Base-by-base conservation (phyloP, 2,888 invertebrate genomes). In the Choristoneura rosaceana region DNA sequence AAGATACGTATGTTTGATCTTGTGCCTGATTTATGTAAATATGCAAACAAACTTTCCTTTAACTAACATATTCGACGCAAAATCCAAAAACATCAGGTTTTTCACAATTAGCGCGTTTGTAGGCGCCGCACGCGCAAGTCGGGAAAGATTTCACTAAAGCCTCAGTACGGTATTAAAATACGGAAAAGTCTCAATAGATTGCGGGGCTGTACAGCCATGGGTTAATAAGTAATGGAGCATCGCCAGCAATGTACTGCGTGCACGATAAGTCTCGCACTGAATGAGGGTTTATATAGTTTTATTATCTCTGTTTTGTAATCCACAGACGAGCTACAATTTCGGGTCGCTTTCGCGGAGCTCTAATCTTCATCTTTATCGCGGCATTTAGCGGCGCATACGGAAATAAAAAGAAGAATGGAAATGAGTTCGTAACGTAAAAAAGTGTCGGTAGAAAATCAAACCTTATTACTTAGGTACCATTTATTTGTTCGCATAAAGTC, bases 301-400 rank as follows among this genome's bases (percentile, higher is more conserved):
- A 64, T 64, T 64, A 62, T 41, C 38, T 41, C 15, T 12, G 64
- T 50, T 64, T 64, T 52, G 43, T 59, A 60, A 34, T 25, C 65
- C 4, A 10, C 50, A 12, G 43, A 60, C 67, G 71, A 17, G 15
- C 62, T 60, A 25, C 55, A 12, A 25, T 60, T 71, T 70, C 58
- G 58, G 38, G 58, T 41, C 64, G 55, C 75, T 75, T 75, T 75
- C 75, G 69, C 65, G 64, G 64, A 75, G 61, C 73, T 68, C 61
- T 73, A 70, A 74, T 52, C 58, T 67, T 45, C 69, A 73, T 74
- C 67, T 69, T 59, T 70, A 74, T 74, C 71, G 41, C 17, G 55
- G 60, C 59, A 43, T 12, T 41, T 65, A 34, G 25, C 25, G 17
- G 60, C 52, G 69, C 61, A 58, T 12, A 1, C 15, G 2, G 10